These are phyloP conservation scores for Erebia ligea DNA, from an alignment of 2,888 invertebrate genomes.

Conservation along the genomic window DNA sequence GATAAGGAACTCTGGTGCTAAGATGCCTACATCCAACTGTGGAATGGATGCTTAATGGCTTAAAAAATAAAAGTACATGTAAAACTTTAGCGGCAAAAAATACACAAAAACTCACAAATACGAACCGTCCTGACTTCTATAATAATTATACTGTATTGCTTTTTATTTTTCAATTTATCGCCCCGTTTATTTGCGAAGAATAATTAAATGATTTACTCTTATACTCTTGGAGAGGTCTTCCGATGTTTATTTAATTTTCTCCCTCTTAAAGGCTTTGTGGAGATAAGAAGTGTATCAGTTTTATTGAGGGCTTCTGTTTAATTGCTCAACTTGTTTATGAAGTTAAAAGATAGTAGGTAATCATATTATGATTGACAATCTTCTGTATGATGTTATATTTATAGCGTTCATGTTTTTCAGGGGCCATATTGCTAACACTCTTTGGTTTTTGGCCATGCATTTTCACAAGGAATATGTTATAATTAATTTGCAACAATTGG, in stretches of 20 bases:
- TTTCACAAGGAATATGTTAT: too few relatives aligned
- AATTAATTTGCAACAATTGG: too few relatives aligned
- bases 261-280: conserved; percentile 23
- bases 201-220: conserved; percentile 30
- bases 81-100: not conserved
- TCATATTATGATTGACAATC: too few relatives aligned
- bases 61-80: not conserved
- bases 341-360: not conserved
- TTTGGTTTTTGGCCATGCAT: too few relatives aligned
- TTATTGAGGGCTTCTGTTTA: not conserved
- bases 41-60: too few relatives aligned
- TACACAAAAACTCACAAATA: not conserved
- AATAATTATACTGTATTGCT: conserved; percentile 8
- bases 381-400: too few relatives aligned
- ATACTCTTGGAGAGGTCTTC: conserved; percentile 14
- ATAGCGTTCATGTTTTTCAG: too few relatives aligned
- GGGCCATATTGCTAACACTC: too few relatives aligned
- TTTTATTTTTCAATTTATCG: conserved; percentile 25
- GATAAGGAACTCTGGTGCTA: too few relatives aligned
- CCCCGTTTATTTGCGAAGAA: conserved; percentile 21
- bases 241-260: conserved; percentile 28
- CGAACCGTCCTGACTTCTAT: conserved; percentile 6
- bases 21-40: too few relatives aligned
- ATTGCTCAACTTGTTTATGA: not conserved
- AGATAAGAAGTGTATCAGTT: conserved; percentile 19